These are phyloP conservation scores for Chrysopilus asiliformis DNA, from an alignment of 2,888 invertebrate genomes.

Conservation along the genomic window DNA sequence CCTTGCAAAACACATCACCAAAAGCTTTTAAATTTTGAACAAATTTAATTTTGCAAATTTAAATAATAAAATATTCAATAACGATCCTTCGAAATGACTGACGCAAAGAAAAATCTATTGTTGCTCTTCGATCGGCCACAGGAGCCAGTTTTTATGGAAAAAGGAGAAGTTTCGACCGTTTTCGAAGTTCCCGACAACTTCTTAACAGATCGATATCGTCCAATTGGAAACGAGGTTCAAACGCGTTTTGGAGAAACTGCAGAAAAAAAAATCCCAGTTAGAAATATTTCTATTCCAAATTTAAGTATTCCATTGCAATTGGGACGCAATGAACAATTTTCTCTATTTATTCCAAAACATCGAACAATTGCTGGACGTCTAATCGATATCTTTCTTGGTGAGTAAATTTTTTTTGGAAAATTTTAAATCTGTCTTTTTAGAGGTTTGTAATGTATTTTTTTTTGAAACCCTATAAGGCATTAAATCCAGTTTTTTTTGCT, in stretches of 20 bases:
- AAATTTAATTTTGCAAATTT: no score
- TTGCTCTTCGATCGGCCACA: conserved; percentile 60
- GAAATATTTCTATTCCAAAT: conserved; percentile 50
- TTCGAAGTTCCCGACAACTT: conserved; percentile 31
- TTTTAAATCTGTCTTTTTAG: no score
- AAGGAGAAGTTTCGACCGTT: conserved; percentile 42
- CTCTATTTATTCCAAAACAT: conserved; percentile 59
- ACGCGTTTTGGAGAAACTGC: conserved; percentile 34
- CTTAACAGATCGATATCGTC: conserved; percentile 25
- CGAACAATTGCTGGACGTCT: conserved; percentile 55
- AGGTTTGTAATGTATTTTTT: no score
- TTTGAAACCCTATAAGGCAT: no score
- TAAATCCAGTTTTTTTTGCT: no score
- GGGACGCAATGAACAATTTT: conserved; percentile 47
- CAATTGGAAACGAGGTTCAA: conserved; percentile 23
- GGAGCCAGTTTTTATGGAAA: conserved; percentile 65
- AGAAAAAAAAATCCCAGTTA: conserved; percentile 40
- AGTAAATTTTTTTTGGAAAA: no score
- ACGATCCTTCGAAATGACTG: no score
- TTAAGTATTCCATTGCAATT: conserved; percentile 46
- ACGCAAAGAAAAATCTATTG: conserved; percentile 43
- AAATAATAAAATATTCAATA: no score
- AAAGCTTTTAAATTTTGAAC: no score
- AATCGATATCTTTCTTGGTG: conserved; percentile 54
- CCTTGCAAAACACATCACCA: no score